Base-by-base conservation (phyloP, 2,797 vertebrate genomes). In the Catharus ustulatus region DNA sequence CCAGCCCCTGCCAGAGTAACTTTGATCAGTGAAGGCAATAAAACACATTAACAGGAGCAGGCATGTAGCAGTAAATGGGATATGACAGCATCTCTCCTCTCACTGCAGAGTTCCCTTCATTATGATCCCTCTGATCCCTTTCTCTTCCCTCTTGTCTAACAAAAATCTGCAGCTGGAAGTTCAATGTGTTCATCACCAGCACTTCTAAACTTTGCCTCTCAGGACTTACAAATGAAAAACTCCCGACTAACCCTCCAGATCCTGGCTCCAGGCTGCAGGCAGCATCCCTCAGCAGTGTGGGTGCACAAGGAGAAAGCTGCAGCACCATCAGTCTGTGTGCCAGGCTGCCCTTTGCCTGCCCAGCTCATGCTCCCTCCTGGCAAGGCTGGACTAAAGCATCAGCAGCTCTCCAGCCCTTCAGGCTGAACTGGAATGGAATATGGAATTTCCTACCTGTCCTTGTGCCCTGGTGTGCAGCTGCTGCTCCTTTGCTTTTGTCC, bases 101-200 rank as follows among this genome's bases (percentile, higher is more conserved):
- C 75, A 24, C 61, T 80, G 42, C 52, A 57, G 34, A 52, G 43
- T 64, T 87, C 72, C 55, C 43, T 63, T 57, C 27, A 55, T 78
- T 81, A 16, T n/a, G 61, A 77, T 64, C 52, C 68, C 45, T 34
- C 84, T 82, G 61, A 83, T 74, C 46, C 51, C 34, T 24, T 71
- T 77, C 87, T 57, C 58, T 84, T 73, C 32, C 34, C 75, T 73
- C 78, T 30, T 69, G 20, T 57, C 68, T 63, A 10, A 58, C 38
- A 91, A 57, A 84, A 74, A n/a, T 36, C 64, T 74, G 63, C 82
- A 91, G 57, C 89, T 83, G 59, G 72, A 75, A 87, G 40, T 71
- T 74, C 52, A 55, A 12, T 0, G 0, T 13, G 2, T 58, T 84
- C 30, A 52, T 38, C 49, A 77, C 34, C 52, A 82, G 36, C 3